phyloP scores from a whole-genome alignment of 2,888 invertebrate species.

The Latrodectus elegans region DNA sequence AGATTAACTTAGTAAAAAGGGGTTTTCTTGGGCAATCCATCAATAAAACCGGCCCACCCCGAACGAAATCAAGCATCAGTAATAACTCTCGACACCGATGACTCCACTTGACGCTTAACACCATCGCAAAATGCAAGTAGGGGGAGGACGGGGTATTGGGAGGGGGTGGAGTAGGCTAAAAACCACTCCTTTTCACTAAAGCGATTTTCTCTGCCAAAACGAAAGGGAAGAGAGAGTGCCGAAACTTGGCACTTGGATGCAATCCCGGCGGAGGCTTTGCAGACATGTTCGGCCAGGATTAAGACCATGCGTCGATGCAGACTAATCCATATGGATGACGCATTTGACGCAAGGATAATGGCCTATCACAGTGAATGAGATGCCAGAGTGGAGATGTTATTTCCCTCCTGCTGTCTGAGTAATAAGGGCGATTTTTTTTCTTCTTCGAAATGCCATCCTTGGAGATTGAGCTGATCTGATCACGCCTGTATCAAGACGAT shows the following conservation, averaged over 20 bases:
- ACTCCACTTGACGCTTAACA: conserved; percentile 2
- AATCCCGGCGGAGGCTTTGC: background rate
- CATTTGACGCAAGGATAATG: conserved; percentile 52
- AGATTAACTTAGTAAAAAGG: no score
- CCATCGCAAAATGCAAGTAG: background rate
- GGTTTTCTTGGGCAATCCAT: background rate
- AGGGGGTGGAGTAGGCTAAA: conserved; percentile 8
- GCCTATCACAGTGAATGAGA: conserved; percentile 21
- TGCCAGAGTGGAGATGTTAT: conserved; percentile 8
- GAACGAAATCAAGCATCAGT: background rate
- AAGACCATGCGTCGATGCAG: conserved; percentile 7
- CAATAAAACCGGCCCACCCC: background rate
- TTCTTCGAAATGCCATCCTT: no score
- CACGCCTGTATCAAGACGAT: no score
- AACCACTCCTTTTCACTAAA: conserved; percentile 30
- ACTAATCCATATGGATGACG: conserved; percentile 53
- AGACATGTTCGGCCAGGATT: conserved; percentile 14
- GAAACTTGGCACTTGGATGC: background rate
- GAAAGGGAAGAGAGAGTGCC: background rate
- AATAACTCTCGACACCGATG: conserved; percentile 5
- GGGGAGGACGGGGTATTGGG: no score
- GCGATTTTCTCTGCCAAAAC: conserved; percentile 9
- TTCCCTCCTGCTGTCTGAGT: conserved; percentile 2
- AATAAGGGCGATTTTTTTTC: background rate
- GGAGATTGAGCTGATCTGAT: no score